A percentile compares a stretch with the other conserved stretches of the same genome.
phyloP scores from a whole-genome alignment of 37 sponge, comb jelly and placozoan genomes.

The Cladorhizidae sp. region DNA sequence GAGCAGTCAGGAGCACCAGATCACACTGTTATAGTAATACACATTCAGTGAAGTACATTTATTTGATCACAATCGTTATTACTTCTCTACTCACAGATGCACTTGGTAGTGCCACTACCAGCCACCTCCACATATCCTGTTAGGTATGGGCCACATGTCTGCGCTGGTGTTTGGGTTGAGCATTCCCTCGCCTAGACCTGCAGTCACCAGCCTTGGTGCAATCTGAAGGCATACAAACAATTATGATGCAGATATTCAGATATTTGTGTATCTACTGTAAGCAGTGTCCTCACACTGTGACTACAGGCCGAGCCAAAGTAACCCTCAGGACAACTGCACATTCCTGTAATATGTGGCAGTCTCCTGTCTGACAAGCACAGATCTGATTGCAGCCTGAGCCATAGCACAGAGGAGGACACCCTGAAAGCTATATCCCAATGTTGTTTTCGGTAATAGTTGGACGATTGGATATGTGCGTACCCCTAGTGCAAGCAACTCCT shows the following conservation, averaged over 20 bases:
- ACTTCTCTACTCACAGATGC: constrained; percentile 56
- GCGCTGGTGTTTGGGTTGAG: constrained; percentile 51
- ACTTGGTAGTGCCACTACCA: constrained; percentile 25
- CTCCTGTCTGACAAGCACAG: constrained; percentile 55
- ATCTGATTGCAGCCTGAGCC: constrained; percentile 45
- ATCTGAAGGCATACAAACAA: constrained; percentile 22
- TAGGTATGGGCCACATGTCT: constrained; percentile 61
- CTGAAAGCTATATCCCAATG: background rate
- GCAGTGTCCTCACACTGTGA: constrained; percentile 38
- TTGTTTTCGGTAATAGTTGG: background rate
- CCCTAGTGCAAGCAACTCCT: constrained; percentile 43
- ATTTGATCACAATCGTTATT: no score
- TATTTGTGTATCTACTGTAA: background rate
- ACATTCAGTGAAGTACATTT: no score
- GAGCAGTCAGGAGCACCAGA: constrained; percentile 46
- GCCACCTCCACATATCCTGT: constrained; percentile 25
- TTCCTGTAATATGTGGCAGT: constrained; percentile 69
- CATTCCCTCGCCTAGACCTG: constrained; percentile 23
- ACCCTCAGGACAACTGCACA: constrained; percentile 54
- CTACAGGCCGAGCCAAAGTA: constrained; percentile 57
- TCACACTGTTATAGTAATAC: no score
- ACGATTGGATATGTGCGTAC: constrained; percentile 15
- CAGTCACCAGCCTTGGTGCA: constrained; percentile 47
- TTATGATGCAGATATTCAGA: background rate
- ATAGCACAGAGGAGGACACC: constrained; percentile 45